phyloP scores from a whole-genome alignment of 2,113 vertebrate genomes.

The Haemorhous mexicanus region DNA sequence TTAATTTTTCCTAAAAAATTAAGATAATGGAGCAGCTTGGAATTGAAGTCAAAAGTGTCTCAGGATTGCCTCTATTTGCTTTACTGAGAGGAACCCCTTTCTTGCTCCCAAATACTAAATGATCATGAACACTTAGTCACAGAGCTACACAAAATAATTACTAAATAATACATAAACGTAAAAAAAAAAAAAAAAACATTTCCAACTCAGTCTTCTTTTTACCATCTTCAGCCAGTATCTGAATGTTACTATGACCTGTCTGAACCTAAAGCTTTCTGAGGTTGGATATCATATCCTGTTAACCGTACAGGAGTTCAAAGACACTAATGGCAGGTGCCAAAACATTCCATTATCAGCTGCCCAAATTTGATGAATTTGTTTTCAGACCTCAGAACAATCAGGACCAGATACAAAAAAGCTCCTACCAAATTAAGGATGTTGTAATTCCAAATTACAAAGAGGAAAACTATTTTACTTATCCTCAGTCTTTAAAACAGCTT shows the following conservation, averaged over 20 bases:
- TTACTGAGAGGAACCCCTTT: neutral
- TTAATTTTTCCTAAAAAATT: neutral
- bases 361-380: neutral
- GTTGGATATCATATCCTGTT: neutral
- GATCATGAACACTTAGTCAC: neutral
- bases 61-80: neutral
- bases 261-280: neutral
- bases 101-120: neutral
- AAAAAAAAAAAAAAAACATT: neutral
- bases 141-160: neutral
- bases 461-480: neutral
- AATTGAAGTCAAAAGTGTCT: neutral
- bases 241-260: neutral
- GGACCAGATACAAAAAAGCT: neutral
- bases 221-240: neutral
- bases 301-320: neutral
- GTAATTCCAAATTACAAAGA: neutral
- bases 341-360: neutral
- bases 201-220: neutral
- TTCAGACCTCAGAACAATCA: neutral
- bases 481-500: neutral
- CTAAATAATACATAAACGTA: neutral
- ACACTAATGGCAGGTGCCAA: neutral
- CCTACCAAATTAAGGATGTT: neutral
- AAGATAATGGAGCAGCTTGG: neutral